Base-by-base conservation (phyloP, 2,113 vertebrate species). In the Coptodon rendalli region DNA sequence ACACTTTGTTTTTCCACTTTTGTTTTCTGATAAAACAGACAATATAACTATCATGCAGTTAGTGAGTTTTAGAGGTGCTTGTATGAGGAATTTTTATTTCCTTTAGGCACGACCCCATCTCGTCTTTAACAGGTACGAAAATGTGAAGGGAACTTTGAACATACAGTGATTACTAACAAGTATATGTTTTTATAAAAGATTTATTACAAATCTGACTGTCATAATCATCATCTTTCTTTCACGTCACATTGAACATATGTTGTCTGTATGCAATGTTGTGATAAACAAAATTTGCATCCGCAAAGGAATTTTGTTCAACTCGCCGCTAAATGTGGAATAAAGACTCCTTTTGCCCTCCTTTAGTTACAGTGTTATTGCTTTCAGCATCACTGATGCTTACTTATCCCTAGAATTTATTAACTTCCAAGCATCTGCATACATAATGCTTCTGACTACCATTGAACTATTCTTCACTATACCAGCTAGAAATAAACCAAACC, bases 341-440 rank as follows among this genome's bases (percentile, higher is more conserved):
- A 45, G 38, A 45, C 38, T 1, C 9, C 9, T 11, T 66, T 80
- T 52, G 38, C 31, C 7, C n/a, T 82, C 19, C 53, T 84, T 68
- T 16, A 80, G 12, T 36, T 79, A 22, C 31, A 6, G 4, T 53
- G 22, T 83, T 56, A 5, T 16, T 76, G 31, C 68, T 66, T 57
- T 89, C 81, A 91, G 45, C 52, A 40, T 85, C 81, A 80, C 57
- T 57, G 22, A 73, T 56, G 50, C 45, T 22, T 88, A 36, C 48
- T 29, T 63, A 56, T 48, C 50, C 85, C 82, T 82, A 38, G 29
- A 81, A 78, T 86, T 76, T 9, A 85, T 88, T 82, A 48, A 80
- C 88, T 57, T 73, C 38, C 76, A 83, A 40, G 36, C 34, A 38
- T 82, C 61, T 11, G 76, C 82, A 84, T 66, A 19, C 71, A 4